These are phyloP conservation scores for Prosopocoilus inquinatus DNA, from an alignment of 2,888 invertebrate species.

Conservation along the genomic window DNA sequence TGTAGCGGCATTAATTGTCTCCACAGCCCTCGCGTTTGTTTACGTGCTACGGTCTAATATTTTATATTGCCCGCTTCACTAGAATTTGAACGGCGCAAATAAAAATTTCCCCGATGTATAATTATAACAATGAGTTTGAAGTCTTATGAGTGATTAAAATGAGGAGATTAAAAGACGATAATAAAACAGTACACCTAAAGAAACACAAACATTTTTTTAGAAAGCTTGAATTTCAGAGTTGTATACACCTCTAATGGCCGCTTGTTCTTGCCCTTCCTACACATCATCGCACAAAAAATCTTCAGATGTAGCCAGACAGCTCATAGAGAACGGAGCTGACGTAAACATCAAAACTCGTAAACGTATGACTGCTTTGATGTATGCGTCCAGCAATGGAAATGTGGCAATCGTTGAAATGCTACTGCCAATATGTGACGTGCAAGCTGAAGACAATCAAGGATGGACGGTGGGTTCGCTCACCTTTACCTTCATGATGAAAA, in stretches of 20 bases:
- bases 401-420: slow-evolving; percentile 55
- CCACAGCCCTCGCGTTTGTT: too few relatives aligned
- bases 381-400: slow-evolving; percentile 58
- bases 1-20: too few relatives aligned
- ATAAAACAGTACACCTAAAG: too few relatives aligned
- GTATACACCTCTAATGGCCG: slow-evolving; percentile 63
- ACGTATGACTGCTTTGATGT: slow-evolving; percentile 64
- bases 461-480: slow-evolving; percentile 59
- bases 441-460: slow-evolving; percentile 60
- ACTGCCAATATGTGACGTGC: slow-evolving; percentile 55
- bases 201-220: too few relatives aligned
- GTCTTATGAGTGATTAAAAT: too few relatives aligned
- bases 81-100: too few relatives aligned
- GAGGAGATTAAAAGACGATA: too few relatives aligned
- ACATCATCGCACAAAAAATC: slow-evolving; percentile 52
- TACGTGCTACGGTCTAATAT: too few relatives aligned
- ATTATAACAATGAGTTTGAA: too few relatives aligned
- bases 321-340: slow-evolving; percentile 56
- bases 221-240: slow-evolving; percentile 57
- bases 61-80: too few relatives aligned
- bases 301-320: slow-evolving; percentile 39
- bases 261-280: slow-evolving; percentile 59
- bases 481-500: background rate
- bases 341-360: slow-evolving; percentile 58
- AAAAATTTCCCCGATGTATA: too few relatives aligned